Evolutionary conservation across 2,888 invertebrate genomes (phyloP), one percentile per base, ranked within the genome.

Genomic region (Synanthedon formicaeformis): DNA sequence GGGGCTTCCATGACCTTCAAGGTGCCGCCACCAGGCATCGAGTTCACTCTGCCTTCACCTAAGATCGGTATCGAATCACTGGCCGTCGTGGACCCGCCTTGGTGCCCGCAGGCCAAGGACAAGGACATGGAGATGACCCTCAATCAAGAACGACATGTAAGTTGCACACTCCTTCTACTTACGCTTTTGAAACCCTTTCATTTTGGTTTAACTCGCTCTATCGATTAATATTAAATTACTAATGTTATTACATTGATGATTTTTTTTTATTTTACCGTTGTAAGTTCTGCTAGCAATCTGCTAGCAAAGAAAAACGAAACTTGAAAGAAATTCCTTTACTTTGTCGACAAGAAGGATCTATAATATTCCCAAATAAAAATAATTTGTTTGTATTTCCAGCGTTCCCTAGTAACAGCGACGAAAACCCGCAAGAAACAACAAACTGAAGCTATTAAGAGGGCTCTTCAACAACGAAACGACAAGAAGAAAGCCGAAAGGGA

Each of bases 41-140:
- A 99, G 75, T 99, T 99, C 74, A 99, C 99, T 0, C 85, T 99
- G 51, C 99, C 99, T 0, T 99, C 99, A 0, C 99, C 99, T 0
- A 98, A 99, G 75, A 98, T 99, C 60, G 99, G 99, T 3, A 95
- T 98, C 48, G 98, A 97, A 79, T 95, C 95, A 40, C 82, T 96
- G 56, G 96, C 96, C 0, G 97, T 98, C 0, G 96, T 98, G 0
- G 99, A 99, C 87, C 98, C 99, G 11, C 99, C 99, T 0, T 99
- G 99, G 99, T 96, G 96, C 89, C 96, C 99, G 1, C 95, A 97
- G 71, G 96, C 97, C 54, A 98, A 98, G 81, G 97, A 97, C 16
- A 99, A 99, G 84, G 98, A 99, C 55, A 98, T 99, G 90, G 99
- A 99, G 87, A 97, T 99, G 67, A 97, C 98, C 0, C 91, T 99